phyloP scores from a whole-genome alignment of 2,113 vertebrate species.

The Cyanoderma ruficeps region DNA sequence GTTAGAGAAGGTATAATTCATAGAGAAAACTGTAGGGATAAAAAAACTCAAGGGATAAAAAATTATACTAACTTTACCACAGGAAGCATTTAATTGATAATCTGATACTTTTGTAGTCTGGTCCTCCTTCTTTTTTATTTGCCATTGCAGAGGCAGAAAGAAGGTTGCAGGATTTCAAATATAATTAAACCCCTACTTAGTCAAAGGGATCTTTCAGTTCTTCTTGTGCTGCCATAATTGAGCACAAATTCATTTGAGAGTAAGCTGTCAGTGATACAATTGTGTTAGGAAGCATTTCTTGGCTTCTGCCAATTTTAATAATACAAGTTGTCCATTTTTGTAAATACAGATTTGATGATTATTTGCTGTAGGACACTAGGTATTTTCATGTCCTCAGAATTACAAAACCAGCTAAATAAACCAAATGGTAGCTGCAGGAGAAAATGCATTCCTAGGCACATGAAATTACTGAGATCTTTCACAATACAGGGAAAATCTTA shows the following conservation, averaged over 20 bases:
- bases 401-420: constrained; percentile 32
- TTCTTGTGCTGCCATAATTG: constrained; percentile 41
- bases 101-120: not conserved
- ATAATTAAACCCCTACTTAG: constrained; percentile 42
- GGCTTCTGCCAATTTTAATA: constrained; percentile 39
- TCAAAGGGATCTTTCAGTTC: constrained; percentile 41
- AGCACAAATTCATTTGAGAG: constrained; percentile 52
- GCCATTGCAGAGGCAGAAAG: not conserved
- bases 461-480: not conserved
- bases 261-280: constrained; percentile 43
- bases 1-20: not conserved
- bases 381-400: constrained; percentile 10
- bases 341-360: constrained; percentile 32
- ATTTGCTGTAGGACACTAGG: constrained; percentile 23
- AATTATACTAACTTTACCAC: not conserved
- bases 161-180: constrained; percentile 23
- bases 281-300: constrained; percentile 16
- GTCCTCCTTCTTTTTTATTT: constrained; percentile 22
- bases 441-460: not conserved
- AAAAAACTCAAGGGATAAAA: not conserved
- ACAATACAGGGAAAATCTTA: not conserved
- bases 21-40: not conserved
- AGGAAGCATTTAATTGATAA: constrained; percentile 1
- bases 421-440: not conserved
- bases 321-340: constrained; percentile 17